phyloP scores from a whole-genome alignment of 1,140 invertebrate genomes.

The Pseudomyrmex dendroicus region DNA sequence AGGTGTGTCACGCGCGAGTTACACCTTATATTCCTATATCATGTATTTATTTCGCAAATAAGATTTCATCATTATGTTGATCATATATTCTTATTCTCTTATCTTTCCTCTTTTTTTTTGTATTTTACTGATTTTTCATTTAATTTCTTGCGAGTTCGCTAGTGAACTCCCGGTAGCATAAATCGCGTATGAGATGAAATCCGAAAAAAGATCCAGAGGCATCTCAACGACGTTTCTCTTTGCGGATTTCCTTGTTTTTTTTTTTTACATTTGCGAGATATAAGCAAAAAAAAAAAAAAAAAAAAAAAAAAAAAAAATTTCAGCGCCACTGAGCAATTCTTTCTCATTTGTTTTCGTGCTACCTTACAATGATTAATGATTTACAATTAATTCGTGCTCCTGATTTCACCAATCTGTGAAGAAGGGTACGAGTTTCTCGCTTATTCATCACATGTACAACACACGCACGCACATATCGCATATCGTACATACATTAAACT shows the following conservation, averaged over 20 bases:
- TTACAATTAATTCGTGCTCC: constrained; percentile 47
- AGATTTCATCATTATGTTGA: constrained; percentile 71
- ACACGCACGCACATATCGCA: constrained; percentile 19
- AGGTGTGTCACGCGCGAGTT: constrained; percentile 75
- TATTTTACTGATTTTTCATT: constrained; percentile 23
- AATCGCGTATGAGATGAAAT: constrained; percentile 33
- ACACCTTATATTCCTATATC: constrained; percentile 76
- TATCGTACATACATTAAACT: constrained; percentile 29
- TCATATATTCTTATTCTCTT: constrained; percentile 65
- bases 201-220: constrained; percentile 44
- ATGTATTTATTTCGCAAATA: constrained; percentile 74
- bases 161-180: constrained; percentile 10
- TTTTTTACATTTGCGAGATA: constrained; percentile 58
- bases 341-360: constrained; percentile 54
- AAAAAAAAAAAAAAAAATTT: too few species aligned
- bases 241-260: constrained; percentile 55
- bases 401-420: constrained; percentile 50
- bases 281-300: background rate
- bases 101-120: constrained; percentile 42
- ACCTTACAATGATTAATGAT: constrained; percentile 51
- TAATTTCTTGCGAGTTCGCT: constrained; percentile 28
- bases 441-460: constrained; percentile 7
- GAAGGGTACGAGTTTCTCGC: constrained; percentile 38
- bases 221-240: constrained; percentile 47
- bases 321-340: constrained; percentile 24